Evolutionary conservation across 1,140 invertebrate species (phyloP), one percentile per base, ranked within the genome.

Genomic region (Conopomorpha cramerella): DNA sequence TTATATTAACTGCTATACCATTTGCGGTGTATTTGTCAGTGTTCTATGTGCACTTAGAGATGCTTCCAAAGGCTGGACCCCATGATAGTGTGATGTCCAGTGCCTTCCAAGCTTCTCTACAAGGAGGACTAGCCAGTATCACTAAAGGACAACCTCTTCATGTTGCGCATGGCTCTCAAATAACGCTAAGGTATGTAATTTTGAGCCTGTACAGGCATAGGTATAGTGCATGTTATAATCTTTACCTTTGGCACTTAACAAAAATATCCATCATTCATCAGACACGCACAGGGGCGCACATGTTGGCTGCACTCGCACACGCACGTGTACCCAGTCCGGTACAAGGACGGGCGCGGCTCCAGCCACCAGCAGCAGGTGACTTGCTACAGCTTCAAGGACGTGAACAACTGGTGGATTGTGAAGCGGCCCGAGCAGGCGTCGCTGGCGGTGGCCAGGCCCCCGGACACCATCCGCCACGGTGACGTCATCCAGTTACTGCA

Each of bases 311-410:
- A 98, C 76, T 98, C 95, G 4, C 95, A 98, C 65, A 83, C 86
- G 28, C 88, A 91, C 39, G 86, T 96, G 2, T 98, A 98, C 74
- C 96, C 95, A 0, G 84, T 96, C 14, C 84, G 87, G 28, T 98
- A 99, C 73, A 64, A 86, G 0, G 95, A 98, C 74, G 87, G 88
- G 32, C 82, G 96, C 31, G 96, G 96, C 8, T 96, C 93, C n/a
- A 95, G 92, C 3, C 95, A 99, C 77, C 96, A 99, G 59, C 95
- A 99, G 60, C 95, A 99, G 73, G 95, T 98, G 6, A 97, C 95
- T 0, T 98, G 96, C 76, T 98, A 98, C 63, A 91, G 90, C 15
- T 98, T 96, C 65, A 98, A 98, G 71, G 93, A 96, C 76, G 89
- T 96, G 0, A 95, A 96, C 63, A 97, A 97, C 66, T 96, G 94